phyloP scores from a whole-genome alignment of 2,888 invertebrate species.

The Thecophora atra region DNA sequence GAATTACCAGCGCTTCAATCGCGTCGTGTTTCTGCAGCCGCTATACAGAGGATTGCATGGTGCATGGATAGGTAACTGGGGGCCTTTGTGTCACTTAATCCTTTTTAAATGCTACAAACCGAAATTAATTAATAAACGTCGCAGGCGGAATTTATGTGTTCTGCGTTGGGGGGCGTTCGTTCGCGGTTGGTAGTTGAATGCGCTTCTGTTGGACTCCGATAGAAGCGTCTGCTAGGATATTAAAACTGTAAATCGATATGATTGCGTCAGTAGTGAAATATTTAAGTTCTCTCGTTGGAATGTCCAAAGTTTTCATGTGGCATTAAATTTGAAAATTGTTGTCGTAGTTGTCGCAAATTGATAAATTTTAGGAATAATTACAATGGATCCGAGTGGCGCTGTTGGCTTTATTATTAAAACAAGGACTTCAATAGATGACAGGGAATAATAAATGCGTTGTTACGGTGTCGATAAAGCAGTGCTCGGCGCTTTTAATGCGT shows the following conservation, averaged over 20 bases:
- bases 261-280: conserved; percentile 29
- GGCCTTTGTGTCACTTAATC: conserved; percentile 59
- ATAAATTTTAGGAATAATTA: conserved; percentile 31
- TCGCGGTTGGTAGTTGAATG: conserved; percentile 12
- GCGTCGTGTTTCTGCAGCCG: not conserved
- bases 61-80: not conserved
- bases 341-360: conserved; percentile 27
- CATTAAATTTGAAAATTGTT: conserved; percentile 33
- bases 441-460: conserved; percentile 35
- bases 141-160: conserved; percentile 61
- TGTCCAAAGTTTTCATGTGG: conserved; percentile 24
- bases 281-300: conserved; percentile 16
- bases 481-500: conserved; percentile 59
- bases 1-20: no score
- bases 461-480: conserved; percentile 36
- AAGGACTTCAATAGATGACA: conserved; percentile 25
- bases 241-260: conserved; percentile 34
- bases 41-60: not conserved
- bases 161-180: conserved; percentile 12
- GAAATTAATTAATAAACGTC: conserved; percentile 64
- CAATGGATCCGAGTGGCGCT: not conserved
- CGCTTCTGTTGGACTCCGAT: conserved; percentile 19
- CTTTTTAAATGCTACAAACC: conserved; percentile 59
- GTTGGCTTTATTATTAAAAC: not conserved
- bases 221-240: conserved; percentile 10